Percentiles rank a stretch among this genome's conserved stretches.
phyloP scores from a whole-genome alignment of 2,113 vertebrate species.

The Scopus umbretta region DNA sequence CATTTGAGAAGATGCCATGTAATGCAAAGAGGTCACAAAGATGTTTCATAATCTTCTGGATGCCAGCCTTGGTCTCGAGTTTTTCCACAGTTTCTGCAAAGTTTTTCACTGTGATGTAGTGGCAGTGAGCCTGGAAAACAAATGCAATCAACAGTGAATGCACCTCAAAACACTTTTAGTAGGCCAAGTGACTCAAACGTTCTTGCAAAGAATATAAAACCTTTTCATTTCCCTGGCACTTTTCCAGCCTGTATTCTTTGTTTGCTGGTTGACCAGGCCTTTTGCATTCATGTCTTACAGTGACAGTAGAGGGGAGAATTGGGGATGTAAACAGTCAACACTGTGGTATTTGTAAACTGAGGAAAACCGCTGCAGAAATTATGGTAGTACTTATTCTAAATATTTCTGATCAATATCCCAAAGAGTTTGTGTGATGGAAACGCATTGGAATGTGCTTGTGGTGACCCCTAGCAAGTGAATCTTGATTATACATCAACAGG shows the following conservation, averaged over 20 bases:
- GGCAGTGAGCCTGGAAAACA: slow-evolving; percentile 74
- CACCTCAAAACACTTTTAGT: slow-evolving; percentile 8
- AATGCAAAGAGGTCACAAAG: slow-evolving; percentile 76
- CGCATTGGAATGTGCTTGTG: neutral
- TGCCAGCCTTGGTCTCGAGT: slow-evolving; percentile 48
- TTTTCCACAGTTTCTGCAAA: slow-evolving; percentile 65
- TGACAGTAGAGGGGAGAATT: neutral
- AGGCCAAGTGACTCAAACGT: slow-evolving; percentile 25
- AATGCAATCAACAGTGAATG: neutral
- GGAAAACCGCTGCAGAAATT: neutral
- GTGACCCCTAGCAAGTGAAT: neutral
- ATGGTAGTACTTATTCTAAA: neutral
- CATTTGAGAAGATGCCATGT: slow-evolving; percentile 64
- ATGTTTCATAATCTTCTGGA: slow-evolving; percentile 66
- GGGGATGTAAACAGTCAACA: neutral
- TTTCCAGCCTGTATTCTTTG: slow-evolving; percentile 16
- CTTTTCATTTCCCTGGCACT: slow-evolving; percentile 31
- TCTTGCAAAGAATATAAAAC: slow-evolving; percentile 23
- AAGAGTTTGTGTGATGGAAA: neutral
- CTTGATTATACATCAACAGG: neutral
- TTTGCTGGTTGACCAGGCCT: neutral
- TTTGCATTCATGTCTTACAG: slow-evolving; percentile 5
- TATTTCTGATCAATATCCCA: neutral
- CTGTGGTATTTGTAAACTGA: neutral
- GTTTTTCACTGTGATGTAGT: slow-evolving; percentile 69